A percentile compares a stretch with the other conserved stretches of the same genome.
Conservation (phyloP, 2,888 invertebrate species). For the Lumbricus terrestris region DNA sequence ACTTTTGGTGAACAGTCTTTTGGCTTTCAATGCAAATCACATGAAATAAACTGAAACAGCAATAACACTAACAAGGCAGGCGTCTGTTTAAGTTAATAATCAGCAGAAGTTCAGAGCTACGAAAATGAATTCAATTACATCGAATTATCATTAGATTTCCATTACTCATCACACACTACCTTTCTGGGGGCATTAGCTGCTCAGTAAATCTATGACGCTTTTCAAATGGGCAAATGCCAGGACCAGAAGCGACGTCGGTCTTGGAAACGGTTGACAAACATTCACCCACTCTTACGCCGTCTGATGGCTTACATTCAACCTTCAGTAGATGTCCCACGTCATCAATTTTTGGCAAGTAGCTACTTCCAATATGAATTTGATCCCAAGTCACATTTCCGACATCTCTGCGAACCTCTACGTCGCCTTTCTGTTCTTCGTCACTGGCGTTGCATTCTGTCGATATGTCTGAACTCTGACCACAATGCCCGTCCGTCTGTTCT, state of each 20-base stretch:
- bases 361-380: background rate
- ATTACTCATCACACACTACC: slow-evolving; percentile 60
- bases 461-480: background rate
- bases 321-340: slow-evolving; percentile 58
- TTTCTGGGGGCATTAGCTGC: slow-evolving; percentile 63
- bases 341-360: slow-evolving; percentile 32
- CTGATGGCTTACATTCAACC: slow-evolving; percentile 61
- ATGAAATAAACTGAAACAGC: no score
- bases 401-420: slow-evolving; percentile 20
- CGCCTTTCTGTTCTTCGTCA: slow-evolving; percentile 23
- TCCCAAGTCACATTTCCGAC: slow-evolving; percentile 49
- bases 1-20: no score
- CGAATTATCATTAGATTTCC: background rate
- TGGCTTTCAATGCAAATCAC: no score
- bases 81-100: no score
- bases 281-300: slow-evolving; percentile 64
- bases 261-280: slow-evolving; percentile 67
- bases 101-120: background rate
- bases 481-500: background rate
- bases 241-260: slow-evolving; percentile 70
- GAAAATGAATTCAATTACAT: background rate
- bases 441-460: background rate
- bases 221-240: slow-evolving; percentile 79
- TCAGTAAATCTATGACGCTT: slow-evolving; percentile 73
- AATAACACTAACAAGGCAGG: no score